Conservation (phyloP, 2,888 invertebrate genomes). For the Lasioglossum zephyrum region DNA sequence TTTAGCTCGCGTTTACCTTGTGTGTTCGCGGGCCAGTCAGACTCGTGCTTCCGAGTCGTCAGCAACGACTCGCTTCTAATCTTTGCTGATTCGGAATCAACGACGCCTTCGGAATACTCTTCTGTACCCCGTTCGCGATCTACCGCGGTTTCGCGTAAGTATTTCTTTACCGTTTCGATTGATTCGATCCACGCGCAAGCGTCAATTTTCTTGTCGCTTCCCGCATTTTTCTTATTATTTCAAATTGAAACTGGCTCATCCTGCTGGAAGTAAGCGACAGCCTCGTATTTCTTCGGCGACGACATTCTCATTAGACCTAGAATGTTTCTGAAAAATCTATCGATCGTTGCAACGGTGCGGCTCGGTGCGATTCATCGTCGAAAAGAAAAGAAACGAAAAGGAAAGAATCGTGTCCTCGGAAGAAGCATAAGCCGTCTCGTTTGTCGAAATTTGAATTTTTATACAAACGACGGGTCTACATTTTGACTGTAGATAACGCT, state of each 20-base stretch:
- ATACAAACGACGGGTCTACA: background rate
- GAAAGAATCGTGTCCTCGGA: background rate
- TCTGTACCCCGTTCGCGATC: background rate
- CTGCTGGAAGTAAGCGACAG: slow-evolving; percentile 40
- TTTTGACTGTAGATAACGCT: background rate
- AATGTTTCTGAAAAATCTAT: background rate
- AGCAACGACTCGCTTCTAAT: slow-evolving; percentile 70
- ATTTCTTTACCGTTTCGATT: background rate
- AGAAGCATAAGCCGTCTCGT: background rate
- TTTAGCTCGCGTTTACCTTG: slow-evolving; percentile 80
- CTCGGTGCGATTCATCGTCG: background rate
- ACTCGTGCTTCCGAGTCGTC: slow-evolving; percentile 82
- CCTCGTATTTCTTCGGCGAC: background rate
- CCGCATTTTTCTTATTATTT: background rate
- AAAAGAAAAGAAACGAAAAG: background rate
- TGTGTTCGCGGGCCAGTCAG: slow-evolving; percentile 79
- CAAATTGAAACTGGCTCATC: slow-evolving; percentile 25
- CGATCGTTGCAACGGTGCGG: background rate
- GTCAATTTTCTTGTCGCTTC: background rate
- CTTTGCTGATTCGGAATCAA: slow-evolving; percentile 18
- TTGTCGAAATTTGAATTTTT: slow-evolving; percentile 11
- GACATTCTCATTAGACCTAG: background rate
- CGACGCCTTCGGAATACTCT: background rate
- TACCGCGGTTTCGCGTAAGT: background rate
- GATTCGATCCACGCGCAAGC: background rate